Evolutionary conservation across 2,888 invertebrate species (phyloP).

Genomic region (Cyclophora punctaria): DNA sequence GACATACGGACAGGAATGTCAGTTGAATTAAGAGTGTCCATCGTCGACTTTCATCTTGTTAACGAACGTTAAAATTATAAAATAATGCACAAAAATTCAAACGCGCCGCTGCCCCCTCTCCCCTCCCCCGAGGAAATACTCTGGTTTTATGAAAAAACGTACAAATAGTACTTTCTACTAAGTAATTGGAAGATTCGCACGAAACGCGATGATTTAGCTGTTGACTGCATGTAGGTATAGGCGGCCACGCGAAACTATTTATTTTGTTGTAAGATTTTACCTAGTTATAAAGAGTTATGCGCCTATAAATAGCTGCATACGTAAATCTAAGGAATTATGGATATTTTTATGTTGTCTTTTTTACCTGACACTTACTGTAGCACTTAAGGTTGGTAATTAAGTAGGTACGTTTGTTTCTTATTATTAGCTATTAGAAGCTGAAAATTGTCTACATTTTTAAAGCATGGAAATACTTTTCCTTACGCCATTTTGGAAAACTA

Average conservation of each 20-base stretch:
- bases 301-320: too few relatives aligned
- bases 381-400: too few relatives aligned
- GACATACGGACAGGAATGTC: slow-evolving; percentile 34
- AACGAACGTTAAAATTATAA: slow-evolving; percentile 50
- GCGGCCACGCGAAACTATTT: slow-evolving; percentile 2
- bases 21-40: slow-evolving; percentile 44
- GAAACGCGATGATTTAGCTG: slow-evolving; percentile 36
- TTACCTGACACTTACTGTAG: too few relatives aligned
- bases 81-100: slow-evolving; percentile 54
- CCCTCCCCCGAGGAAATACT: slow-evolving; percentile 32
- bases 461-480: too few relatives aligned
- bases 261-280: too few relatives aligned
- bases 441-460: too few relatives aligned
- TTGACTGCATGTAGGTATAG: neutral
- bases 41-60: slow-evolving; percentile 65
- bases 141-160: slow-evolving; percentile 44
- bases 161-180: slow-evolving; percentile 51
- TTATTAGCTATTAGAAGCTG: too few relatives aligned
- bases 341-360: too few relatives aligned
- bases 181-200: slow-evolving; percentile 69
- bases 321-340: too few relatives aligned
- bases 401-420: too few relatives aligned
- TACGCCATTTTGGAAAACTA: too few relatives aligned
- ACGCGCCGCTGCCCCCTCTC: neutral
- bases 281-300: too few relatives aligned